These are phyloP conservation scores for Equus quagga DNA, from an alignment of 2,113 vertebrate genomes.

Conservation along the genomic window DNA sequence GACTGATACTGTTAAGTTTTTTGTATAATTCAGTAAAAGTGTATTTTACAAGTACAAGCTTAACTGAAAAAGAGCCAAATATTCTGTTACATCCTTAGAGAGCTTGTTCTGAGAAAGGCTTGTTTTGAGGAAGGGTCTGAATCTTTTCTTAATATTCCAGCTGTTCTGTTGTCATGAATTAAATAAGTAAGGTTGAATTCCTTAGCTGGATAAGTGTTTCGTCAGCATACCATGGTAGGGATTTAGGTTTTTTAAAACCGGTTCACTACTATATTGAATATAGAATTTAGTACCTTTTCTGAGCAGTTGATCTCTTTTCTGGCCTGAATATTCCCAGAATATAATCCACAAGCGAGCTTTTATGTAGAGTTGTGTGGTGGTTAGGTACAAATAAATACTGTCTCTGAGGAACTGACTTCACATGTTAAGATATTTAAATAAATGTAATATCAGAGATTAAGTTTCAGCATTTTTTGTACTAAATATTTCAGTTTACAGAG, in stretches of 20 bases:
- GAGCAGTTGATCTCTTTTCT: constrained; percentile 20
- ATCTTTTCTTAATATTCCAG: not conserved
- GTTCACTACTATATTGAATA: not conserved
- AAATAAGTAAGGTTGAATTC: not conserved
- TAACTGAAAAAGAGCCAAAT: not conserved
- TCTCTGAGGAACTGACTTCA: not conserved
- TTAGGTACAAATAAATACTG: not conserved
- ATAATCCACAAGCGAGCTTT: constrained; percentile 1
- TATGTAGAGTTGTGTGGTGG: not conserved
- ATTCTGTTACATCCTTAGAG: not conserved
- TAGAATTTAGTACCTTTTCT: constrained; percentile 29
- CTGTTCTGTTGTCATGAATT: not conserved
- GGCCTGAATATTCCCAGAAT: not conserved
- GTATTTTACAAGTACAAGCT: not conserved
- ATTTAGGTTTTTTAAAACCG: not conserved
- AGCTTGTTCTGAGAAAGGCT: constrained; percentile 4
- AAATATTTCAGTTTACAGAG: constrained; percentile 5
- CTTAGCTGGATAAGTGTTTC: not conserved
- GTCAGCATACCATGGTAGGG: not conserved
- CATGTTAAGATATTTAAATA: not conserved
- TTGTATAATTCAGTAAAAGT: not conserved
- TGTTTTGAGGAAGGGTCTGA: not conserved
- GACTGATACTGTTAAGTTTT: not conserved
- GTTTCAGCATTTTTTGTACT: not conserved
- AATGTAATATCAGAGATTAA: not conserved